Evolutionary conservation across 2,888 invertebrate genomes (phyloP), one percentile per base, ranked within the genome.

Genomic region (Parapristionchus giblindavisi): DNA sequence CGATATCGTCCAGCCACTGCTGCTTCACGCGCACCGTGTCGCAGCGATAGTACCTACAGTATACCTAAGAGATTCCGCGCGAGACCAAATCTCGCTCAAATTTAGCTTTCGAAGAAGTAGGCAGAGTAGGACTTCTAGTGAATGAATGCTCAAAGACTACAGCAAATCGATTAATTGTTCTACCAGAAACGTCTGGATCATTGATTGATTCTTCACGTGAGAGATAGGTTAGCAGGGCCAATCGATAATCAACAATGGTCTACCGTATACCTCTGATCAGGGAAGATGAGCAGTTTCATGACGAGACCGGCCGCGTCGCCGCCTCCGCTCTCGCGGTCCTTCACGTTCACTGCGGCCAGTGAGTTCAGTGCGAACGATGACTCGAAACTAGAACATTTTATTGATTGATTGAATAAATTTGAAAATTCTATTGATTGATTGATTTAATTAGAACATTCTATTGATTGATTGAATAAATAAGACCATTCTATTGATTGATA

Each of bases 1-100:
- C 87, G 29, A 87, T 78, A 52, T 83, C 84, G 48, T 87, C 87
- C 56, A 87, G 79, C 87, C 87, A 87, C 14, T 84, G 77, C 48
- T 81, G 81, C 75, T 85, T 83, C 56, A 83, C 77, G 6, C 87
- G 71, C 1, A 83, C 84, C 29, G 79, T 82, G 65, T 87, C 87
- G 65, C 85, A 85, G 14, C 80, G 79, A 75, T 81, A 83, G 60
- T 78, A 82, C 48, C 83, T 81, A 8, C 36, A 78, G 17, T 54
- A 14, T 8, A 14, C 11, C 17, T 43, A 43, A 43, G 43, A 43
- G 17, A 17, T 43, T 17, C 8, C 43, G 17, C 8, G 17, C 11
- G 43, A 14, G 43, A 43, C 17, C 43, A 43, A 43, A n/a, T n/a
- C n/a, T n/a, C n/a, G n/a, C n/a, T 43, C 43, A 43, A 43, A 14